Conservation (phyloP, 2,888 invertebrate species). For the Prenolepis imparis region DNA sequence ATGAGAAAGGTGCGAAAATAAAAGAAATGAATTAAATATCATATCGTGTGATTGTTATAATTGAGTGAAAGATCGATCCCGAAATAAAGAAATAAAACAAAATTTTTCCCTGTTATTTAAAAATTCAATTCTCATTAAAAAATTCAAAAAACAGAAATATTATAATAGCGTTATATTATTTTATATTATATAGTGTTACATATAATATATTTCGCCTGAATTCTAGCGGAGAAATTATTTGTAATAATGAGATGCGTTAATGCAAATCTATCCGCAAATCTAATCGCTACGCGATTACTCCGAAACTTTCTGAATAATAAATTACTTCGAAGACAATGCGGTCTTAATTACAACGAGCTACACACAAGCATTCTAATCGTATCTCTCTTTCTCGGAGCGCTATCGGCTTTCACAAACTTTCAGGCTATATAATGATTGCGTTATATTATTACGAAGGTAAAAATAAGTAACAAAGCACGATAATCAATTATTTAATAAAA, state of each 20-base stretch:
- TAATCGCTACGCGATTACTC: slow-evolving; percentile 5
- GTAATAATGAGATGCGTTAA: slow-evolving; percentile 19
- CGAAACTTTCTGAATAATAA: slow-evolving; percentile 52
- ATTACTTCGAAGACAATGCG: slow-evolving; percentile 43
- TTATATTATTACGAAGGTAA: slow-evolving; percentile 9
- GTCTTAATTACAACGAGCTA: slow-evolving; percentile 38
- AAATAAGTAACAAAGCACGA: neutral
- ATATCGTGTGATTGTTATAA: neutral
- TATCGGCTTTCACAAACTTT: slow-evolving; percentile 48
- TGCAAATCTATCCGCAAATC: slow-evolving; percentile 22
- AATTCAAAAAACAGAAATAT: neutral
- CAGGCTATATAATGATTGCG: slow-evolving; percentile 26
- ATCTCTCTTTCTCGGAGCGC: neutral
- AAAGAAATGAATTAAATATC: neutral
- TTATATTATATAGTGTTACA: slow-evolving; percentile 49
- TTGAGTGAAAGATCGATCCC: neutral
- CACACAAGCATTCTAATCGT: slow-evolving; percentile 15
- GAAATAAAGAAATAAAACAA: neutral
- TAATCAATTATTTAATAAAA: neutral
- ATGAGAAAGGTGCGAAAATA: neutral
- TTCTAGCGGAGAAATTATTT: slow-evolving; percentile 25
- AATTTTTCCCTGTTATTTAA: neutral
- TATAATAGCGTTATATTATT: slow-evolving; percentile 7
- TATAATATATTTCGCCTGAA: slow-evolving; percentile 51
- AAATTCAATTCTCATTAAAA: neutral